phyloP scores from a whole-genome alignment of 2,888 invertebrate genomes.

The Drosophila anceps region DNA sequence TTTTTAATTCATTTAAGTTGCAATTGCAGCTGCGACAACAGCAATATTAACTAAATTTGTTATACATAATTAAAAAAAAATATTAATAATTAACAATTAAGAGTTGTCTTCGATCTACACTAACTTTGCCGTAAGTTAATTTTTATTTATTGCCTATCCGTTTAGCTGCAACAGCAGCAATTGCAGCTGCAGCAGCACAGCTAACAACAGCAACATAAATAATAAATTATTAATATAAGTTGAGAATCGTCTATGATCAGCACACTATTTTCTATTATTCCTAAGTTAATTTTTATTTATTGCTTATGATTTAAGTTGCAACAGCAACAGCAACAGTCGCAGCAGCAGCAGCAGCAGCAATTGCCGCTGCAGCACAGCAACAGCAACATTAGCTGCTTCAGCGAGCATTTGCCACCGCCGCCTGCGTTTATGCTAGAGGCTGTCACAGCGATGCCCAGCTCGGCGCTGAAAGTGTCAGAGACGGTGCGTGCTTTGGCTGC shows the following conservation, averaged over 20 bases:
- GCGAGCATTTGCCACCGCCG: slow-evolving; percentile 85
- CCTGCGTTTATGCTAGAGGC: slow-evolving; percentile 84
- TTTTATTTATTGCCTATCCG: background rate
- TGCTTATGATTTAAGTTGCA: slow-evolving; percentile 63
- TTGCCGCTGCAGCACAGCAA: slow-evolving; percentile 39
- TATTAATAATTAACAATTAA: background rate
- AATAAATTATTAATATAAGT: background rate
- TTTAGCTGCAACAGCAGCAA: background rate
- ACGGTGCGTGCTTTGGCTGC: slow-evolving; percentile 94
- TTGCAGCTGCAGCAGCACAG: background rate
- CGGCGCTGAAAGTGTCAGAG: slow-evolving; percentile 91
- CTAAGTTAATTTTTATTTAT: slow-evolving; percentile 55
- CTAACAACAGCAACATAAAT: background rate
- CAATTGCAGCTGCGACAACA: slow-evolving; percentile 1
- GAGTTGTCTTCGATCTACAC: background rate
- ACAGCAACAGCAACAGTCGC: slow-evolving; percentile 40
- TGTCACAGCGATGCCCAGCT: slow-evolving; percentile 69
- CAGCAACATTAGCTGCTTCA: slow-evolving; percentile 69
- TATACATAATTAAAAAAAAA: background rate
- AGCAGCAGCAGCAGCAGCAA: slow-evolving; percentile 29
- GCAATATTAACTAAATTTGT: background rate
- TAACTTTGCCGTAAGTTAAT: background rate
- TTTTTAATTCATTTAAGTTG: background rate
- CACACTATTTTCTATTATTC: slow-evolving; percentile 24
- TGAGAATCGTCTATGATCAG: background rate